Percentiles rank a stretch among this genome's conserved stretches.
Conservation (phyloP, 2,888 invertebrate species). For the Lypha dubia region DNA sequence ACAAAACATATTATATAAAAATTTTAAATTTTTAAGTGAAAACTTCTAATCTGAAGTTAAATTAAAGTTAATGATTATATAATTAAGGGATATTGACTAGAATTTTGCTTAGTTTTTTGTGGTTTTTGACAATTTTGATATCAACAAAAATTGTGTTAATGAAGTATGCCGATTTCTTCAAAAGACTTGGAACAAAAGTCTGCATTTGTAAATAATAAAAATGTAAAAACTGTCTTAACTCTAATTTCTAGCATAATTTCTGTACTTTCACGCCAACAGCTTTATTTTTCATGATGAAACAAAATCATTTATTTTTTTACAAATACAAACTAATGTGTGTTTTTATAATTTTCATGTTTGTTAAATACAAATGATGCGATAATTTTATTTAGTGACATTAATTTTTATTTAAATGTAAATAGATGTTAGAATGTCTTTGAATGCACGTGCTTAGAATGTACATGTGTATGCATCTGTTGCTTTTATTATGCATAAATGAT, state of each 20-base stretch:
- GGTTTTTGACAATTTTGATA: too few relatives aligned
- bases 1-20: too few relatives aligned
- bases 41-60: too few relatives aligned
- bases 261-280: not conserved
- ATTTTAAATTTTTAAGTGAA: too few relatives aligned
- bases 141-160: too few relatives aligned
- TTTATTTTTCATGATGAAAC: not conserved
- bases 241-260: not conserved
- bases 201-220: too few relatives aligned
- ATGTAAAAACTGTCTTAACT: not conserved
- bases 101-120: too few relatives aligned
- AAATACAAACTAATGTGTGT: not conserved
- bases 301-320: not conserved
- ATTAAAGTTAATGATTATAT: too few relatives aligned
- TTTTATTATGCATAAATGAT: too few relatives aligned
- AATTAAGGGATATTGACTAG: too few relatives aligned
- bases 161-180: too few relatives aligned
- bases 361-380: constrained; percentile 3
- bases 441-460: constrained; percentile 6
- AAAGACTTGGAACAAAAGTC: too few relatives aligned
- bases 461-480: not conserved
- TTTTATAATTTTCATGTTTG: not conserved
- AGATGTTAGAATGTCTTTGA: constrained; percentile 11
- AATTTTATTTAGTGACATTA: constrained; percentile 10
- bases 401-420: constrained; percentile 3